phyloP scores from a whole-genome alignment of 2,888 invertebrate genomes.

The Apotomis capreana region DNA sequence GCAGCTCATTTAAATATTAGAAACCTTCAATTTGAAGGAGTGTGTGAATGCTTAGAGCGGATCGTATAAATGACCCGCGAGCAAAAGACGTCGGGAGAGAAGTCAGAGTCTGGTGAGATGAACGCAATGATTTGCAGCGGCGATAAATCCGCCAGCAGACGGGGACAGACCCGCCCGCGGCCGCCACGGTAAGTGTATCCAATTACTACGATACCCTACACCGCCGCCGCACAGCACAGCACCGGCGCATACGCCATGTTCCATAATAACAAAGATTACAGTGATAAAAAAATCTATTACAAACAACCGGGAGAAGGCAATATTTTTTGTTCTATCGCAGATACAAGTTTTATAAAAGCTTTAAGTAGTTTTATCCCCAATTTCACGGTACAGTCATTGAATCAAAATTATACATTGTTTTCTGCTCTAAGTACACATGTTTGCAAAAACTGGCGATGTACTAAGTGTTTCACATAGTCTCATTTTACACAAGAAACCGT shows the following conservation, averaged over 20 bases:
- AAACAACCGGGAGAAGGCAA: constrained; percentile 31
- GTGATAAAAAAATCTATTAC: constrained; percentile 46
- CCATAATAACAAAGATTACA: constrained; percentile 49
- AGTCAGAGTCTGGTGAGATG: constrained; percentile 58
- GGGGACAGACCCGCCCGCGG: constrained; percentile 72
- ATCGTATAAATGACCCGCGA: constrained; percentile 13
- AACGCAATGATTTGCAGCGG: constrained; percentile 73
- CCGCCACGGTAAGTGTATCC: constrained; percentile 76
- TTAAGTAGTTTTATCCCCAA: not conserved
- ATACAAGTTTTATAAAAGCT: not conserved
- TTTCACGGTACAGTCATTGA: constrained; percentile 6
- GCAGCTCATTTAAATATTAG: constrained; percentile 27
- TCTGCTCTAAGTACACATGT: no score
- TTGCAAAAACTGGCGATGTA: not conserved
- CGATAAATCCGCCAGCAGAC: constrained; percentile 70
- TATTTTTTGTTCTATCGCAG: constrained; percentile 25
- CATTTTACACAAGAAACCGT: constrained; percentile 80
- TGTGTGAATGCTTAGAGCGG: constrained; percentile 2
- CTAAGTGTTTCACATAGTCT: constrained; percentile 67
- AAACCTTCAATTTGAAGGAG: constrained; percentile 20
- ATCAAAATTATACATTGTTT: constrained; percentile 1
- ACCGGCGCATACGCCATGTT: constrained; percentile 59
- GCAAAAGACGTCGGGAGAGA: constrained; percentile 46
- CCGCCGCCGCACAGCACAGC: constrained; percentile 36
- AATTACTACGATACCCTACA: constrained; percentile 73